phyloP scores from a whole-genome alignment of 2,888 invertebrate genomes.

The Diarsia brunnea region DNA sequence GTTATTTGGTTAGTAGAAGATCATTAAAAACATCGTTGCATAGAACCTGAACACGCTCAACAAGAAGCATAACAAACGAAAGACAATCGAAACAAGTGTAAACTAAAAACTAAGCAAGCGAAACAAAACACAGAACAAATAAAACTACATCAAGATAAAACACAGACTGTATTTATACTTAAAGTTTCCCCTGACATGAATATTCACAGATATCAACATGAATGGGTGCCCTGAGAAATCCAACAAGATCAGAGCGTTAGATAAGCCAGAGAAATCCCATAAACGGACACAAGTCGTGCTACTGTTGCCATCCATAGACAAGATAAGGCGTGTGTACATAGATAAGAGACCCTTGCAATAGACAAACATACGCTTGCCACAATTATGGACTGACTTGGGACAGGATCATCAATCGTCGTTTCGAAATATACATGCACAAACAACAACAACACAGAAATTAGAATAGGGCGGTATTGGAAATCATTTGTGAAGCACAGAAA shows the following conservation, averaged over 20 bases:
- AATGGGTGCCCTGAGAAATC: constrained; percentile 68
- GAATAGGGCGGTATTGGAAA: background rate
- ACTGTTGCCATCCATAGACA: constrained; percentile 71
- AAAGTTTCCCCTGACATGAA: constrained; percentile 50
- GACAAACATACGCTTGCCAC: constrained; percentile 50
- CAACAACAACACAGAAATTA: background rate
- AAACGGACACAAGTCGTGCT: constrained; percentile 71
- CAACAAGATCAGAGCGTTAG: constrained; percentile 65
- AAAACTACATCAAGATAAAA: constrained; percentile 56
- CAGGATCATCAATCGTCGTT: constrained; percentile 4
- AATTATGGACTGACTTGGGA: constrained; percentile 31
- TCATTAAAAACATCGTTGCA: background rate
- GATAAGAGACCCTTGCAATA: constrained; percentile 67
- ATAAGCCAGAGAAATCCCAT: constrained; percentile 70
- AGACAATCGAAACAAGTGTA: background rate
- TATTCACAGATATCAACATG: constrained; percentile 61
- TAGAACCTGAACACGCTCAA: background rate
- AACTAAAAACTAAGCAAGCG: background rate
- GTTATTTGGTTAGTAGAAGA: background rate
- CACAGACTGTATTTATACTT: constrained; percentile 40
- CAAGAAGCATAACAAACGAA: background rate
- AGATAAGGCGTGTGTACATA: constrained; percentile 70
- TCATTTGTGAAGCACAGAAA: background rate
- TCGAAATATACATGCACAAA: no score
- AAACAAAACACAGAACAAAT: constrained; percentile 22